Percentiles rank a stretch among this genome's conserved stretches.
Conservation (phyloP, 2,797 vertebrate species). For the Helarctos malayanus region DNA sequence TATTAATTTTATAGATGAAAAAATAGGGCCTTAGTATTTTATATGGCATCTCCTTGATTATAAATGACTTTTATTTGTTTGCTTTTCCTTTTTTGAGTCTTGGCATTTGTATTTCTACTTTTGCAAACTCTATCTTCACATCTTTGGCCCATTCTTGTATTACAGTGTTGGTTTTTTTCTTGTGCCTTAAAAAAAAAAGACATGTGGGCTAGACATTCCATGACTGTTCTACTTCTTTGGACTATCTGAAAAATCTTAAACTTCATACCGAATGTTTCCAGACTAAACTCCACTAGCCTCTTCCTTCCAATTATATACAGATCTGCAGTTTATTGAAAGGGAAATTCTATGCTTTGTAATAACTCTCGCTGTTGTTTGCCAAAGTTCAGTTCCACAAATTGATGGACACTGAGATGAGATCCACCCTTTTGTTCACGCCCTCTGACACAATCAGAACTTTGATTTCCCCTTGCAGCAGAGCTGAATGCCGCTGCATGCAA, state of each 20-base stretch:
- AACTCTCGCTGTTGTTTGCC: conserved; percentile 61
- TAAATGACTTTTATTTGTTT: not conserved
- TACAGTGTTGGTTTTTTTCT: not conserved
- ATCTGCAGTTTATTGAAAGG: conserved; percentile 73
- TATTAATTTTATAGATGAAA: conserved; percentile 20
- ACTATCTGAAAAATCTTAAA: conserved; percentile 73
- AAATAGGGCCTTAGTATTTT: conserved; percentile 25
- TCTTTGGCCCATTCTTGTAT: not conserved
- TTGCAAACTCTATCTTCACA: not conserved
- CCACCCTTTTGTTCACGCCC: not conserved
- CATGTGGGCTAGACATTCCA: conserved; percentile 29
- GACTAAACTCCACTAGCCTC: conserved; percentile 54
- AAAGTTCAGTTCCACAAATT: conserved; percentile 61
- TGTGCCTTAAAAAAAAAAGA: not conserved
- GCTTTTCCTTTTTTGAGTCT: conserved; percentile 20
- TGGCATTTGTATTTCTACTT: conserved; percentile 49
- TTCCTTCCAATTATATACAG: conserved; percentile 25
- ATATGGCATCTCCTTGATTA: conserved; percentile 42
- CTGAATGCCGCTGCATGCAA: not conserved
- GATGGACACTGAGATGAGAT: not conserved
- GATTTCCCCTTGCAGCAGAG: not conserved
- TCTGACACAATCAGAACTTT: conserved; percentile 38
- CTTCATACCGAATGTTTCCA: conserved; percentile 72
- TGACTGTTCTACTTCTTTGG: conserved; percentile 46
- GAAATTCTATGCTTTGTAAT: conserved; percentile 62